A percentile compares a stretch with the other conserved stretches of the same genome.
Conservation (phyloP, 1,140 invertebrate genomes). For the Cardiocondyla obscurior region DNA sequence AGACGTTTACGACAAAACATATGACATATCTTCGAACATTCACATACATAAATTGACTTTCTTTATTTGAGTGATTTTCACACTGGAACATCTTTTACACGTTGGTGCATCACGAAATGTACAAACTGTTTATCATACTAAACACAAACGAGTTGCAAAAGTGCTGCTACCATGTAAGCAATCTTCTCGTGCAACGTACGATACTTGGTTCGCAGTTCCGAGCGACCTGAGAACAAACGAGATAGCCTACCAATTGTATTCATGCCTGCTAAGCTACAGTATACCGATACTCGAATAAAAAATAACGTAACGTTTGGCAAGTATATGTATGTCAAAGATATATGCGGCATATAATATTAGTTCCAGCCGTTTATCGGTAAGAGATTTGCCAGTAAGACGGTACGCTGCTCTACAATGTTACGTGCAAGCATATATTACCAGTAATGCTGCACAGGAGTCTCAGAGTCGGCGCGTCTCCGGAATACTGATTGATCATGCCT, state of each 20-base stretch:
- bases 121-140: constrained; percentile 11
- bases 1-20: constrained; percentile 21
- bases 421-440: constrained; percentile 87
- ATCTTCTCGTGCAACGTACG: constrained; percentile 13
- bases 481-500: constrained; percentile 95
- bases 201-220: constrained; percentile 47
- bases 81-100: constrained; percentile 16
- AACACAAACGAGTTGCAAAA: constrained; percentile 40
- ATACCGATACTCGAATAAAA: constrained; percentile 56
- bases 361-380: constrained; percentile 72
- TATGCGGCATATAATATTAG: constrained; percentile 55
- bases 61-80: background rate
- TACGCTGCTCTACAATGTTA: constrained; percentile 78
- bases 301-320: constrained; percentile 51
- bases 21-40: constrained; percentile 5
- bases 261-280: constrained; percentile 69
- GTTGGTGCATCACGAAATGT: constrained; percentile 21
- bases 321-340: constrained; percentile 34
- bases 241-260: constrained; percentile 59
- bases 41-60: constrained; percentile 3
- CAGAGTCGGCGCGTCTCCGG: constrained; percentile 90
- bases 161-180: constrained; percentile 49
- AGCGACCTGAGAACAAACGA: constrained; percentile 68
- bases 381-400: constrained; percentile 80
- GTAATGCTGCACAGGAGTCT: constrained; percentile 97